phyloP scores from a whole-genome alignment of 2,113 vertebrate species.

The Sapajus apella region DNA sequence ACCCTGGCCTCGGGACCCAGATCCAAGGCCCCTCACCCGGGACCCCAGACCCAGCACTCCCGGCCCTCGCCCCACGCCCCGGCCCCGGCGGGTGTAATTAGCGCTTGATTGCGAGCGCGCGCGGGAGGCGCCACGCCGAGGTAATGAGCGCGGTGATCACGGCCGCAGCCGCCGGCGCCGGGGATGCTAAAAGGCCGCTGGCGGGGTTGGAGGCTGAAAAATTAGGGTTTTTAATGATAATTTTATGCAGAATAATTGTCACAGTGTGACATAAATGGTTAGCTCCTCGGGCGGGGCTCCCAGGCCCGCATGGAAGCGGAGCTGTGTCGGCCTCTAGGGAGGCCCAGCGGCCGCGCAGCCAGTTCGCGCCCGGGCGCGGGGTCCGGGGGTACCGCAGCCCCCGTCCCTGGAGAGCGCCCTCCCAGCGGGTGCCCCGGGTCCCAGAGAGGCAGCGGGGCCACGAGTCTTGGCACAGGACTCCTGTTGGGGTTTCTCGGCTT shows the following conservation, averaged over 20 bases:
- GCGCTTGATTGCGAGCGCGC: constrained; percentile 73
- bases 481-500: neutral
- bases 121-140: constrained; percentile 63
- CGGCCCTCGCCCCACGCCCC: neutral
- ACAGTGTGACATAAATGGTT: constrained; percentile 76
- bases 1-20: neutral
- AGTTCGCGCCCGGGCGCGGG: neutral
- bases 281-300: constrained; percentile 60
- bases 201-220: constrained; percentile 73
- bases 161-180: constrained; percentile 8
- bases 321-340: neutral
- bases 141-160: constrained; percentile 72
- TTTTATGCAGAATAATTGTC: constrained; percentile 82
- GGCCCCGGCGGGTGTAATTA: constrained; percentile 62
- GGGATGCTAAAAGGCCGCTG: constrained; percentile 77
- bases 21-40: neutral
- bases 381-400: neutral
- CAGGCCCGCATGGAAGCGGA: neutral
- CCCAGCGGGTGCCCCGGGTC: neutral
- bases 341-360: too few species aligned
- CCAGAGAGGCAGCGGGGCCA: neutral
- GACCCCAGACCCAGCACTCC: neutral
- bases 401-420: neutral
- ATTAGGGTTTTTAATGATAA: constrained; percentile 81
- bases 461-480: fast-evolving